Percentiles rank a stretch among this genome's conserved stretches.
Evolutionary conservation across 2,888 invertebrate species (phyloP).

Genomic region (Vesta saturnalis): DNA sequence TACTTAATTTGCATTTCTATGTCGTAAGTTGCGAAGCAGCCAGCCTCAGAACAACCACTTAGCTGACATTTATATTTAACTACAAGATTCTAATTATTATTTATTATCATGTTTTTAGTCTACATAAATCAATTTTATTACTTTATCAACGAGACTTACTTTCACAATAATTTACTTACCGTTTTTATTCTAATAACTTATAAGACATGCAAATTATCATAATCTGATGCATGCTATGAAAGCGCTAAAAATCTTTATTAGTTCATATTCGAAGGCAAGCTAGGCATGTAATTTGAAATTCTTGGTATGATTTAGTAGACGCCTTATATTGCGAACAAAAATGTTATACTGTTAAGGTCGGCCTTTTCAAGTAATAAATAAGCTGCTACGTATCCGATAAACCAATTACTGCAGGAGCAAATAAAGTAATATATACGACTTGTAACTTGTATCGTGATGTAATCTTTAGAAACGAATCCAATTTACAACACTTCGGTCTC

Average conservation of each 20-base stretch:
- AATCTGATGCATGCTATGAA: not conserved
- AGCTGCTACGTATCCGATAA: constrained; percentile 43
- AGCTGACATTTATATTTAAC: constrained; percentile 59
- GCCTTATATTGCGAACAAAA: constrained; percentile 20
- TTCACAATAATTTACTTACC: constrained; percentile 31
- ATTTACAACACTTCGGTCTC: constrained; percentile 54
- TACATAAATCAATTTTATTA: constrained; percentile 55
- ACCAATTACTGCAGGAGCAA: constrained; percentile 46
- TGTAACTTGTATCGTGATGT: constrained; percentile 51
- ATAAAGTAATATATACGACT: constrained; percentile 49
- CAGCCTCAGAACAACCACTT: constrained; percentile 54
- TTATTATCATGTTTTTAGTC: constrained; percentile 55
- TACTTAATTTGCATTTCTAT: constrained; percentile 53
- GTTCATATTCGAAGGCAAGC: constrained; percentile 17
- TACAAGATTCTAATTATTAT: constrained; percentile 60
- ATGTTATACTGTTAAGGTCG: constrained; percentile 30
- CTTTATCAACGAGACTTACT: constrained; percentile 51
- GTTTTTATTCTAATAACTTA: constrained; percentile 23
- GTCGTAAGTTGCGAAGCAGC: constrained; percentile 53
- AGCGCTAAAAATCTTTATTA: constrained; percentile 18
- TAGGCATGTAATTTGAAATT: not conserved
- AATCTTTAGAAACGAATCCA: constrained; percentile 52
- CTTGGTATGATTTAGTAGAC: constrained; percentile 1
- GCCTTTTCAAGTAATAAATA: constrained; percentile 29
- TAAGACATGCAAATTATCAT: not conserved